Base-by-base conservation (phyloP, 2,888 invertebrate species). In the Uloborus plumipes region DNA sequence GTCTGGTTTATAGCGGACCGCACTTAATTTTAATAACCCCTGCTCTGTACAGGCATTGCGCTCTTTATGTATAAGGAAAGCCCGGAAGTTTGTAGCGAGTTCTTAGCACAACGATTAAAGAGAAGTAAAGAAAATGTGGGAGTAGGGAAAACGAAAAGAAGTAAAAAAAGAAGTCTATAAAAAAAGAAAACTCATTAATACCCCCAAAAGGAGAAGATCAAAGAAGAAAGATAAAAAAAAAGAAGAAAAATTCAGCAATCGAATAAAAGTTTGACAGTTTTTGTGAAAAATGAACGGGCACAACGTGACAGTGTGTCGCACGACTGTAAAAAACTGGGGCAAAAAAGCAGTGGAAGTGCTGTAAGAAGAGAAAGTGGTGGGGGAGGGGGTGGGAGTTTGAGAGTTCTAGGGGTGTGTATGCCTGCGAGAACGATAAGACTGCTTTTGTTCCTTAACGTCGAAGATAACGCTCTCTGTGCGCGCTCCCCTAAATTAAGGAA, bases 191-290 rank as follows among this genome's bases (percentile, higher is more conserved):
- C 80, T 80, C 80, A 80, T 80, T 80, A 80, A 80, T 80, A 80
- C 80, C 80, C 80, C 80, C 80, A 80, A 80, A 80, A 80, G 80
- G 74, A 78, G 78, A 71, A 80, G 80, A 73, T 80, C 73, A 73
- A 71, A 82, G 70, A 75, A 71, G 66, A 71, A 64, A 82, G 75
- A 75, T 76, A 76, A 82, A 76, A 81, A 81, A 65, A 75, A 72
- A 39, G 39, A 39, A 39, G 39, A 39, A 66, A 47, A 61, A 76
- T 47, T 66, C 66, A 61, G 71, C 82, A 82, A 76, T 82, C 82
- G 82, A 82, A 82, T 82, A 82, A 80, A 82, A 82, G 75, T 82
- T 82, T 82, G 82, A 82, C 82, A 82, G 82, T 82, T 82, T 82
- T 82, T 82, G 76, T 82, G 82, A 82, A 82, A 82, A 82, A 82